Conservation (phyloP, 2,113 vertebrate species). For the Leucopternis melanops region DNA sequence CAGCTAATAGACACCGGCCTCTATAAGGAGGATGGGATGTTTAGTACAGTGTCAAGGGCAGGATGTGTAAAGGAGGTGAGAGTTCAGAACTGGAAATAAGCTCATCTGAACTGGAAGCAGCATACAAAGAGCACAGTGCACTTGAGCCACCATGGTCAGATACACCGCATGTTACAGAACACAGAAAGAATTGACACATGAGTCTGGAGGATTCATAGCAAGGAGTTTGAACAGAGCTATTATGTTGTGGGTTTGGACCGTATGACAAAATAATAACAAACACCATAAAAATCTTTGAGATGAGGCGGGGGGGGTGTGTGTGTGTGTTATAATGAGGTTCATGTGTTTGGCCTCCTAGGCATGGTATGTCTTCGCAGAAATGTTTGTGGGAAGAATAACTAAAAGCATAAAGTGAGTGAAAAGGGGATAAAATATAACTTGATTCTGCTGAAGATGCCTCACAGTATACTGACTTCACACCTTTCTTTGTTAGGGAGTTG, state of each 20-base stretch:
- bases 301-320: accelerated
- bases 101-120: neutral
- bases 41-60: neutral
- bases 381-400: neutral
- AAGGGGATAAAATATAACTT: neutral
- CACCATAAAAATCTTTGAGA: neutral
- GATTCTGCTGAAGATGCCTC: neutral
- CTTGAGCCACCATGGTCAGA: neutral
- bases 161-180: accelerated
- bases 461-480: neutral
- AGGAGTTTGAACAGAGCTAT: neutral
- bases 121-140: neutral
- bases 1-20: neutral
- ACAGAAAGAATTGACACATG: neutral
- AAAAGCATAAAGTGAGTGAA: neutral
- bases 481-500: neutral
- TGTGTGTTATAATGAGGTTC: neutral
- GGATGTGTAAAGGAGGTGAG: neutral
- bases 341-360: neutral
- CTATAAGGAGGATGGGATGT: neutral
- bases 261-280: neutral
- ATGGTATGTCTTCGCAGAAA: neutral
- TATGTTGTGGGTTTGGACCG: neutral
- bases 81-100: neutral
- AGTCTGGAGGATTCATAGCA: neutral